Conservation (phyloP, 2,888 invertebrate genomes). For the Gibbula magus region DNA sequence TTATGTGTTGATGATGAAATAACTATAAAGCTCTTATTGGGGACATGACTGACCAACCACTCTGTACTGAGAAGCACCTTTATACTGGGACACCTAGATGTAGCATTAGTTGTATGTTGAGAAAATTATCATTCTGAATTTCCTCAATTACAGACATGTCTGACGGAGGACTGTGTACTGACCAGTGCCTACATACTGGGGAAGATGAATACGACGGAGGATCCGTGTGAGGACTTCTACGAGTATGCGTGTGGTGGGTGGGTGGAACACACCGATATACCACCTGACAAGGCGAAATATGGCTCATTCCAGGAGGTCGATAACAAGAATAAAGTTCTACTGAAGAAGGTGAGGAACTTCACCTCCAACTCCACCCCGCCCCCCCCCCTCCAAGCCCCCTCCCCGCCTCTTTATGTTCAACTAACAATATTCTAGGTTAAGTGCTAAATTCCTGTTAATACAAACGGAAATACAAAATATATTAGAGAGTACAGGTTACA, state of each 20-base stretch:
- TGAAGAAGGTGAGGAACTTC: slow-evolving; percentile 54
- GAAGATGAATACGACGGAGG: slow-evolving; percentile 60
- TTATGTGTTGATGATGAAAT: too few relatives aligned
- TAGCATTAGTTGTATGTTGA: too few relatives aligned
- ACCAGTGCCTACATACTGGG: slow-evolving; percentile 57
- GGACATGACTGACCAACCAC: too few relatives aligned
- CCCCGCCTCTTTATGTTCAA: too few relatives aligned
- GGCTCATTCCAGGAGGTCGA: slow-evolving; percentile 53
- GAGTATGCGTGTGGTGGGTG: slow-evolving; percentile 67
- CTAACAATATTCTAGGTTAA: too few relatives aligned
- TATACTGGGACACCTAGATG: too few relatives aligned
- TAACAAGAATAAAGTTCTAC: slow-evolving; percentile 50
- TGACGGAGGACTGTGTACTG: slow-evolving; percentile 53
- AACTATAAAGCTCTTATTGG: too few relatives aligned
- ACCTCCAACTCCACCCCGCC: background rate
- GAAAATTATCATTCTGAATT: too few relatives aligned
- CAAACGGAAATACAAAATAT: too few relatives aligned
- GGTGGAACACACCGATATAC: slow-evolving; percentile 51
- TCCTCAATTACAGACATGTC: slow-evolving; percentile 49
- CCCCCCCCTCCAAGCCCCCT: background rate
- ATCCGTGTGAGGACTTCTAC: slow-evolving; percentile 71
- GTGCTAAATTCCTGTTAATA: too few relatives aligned
- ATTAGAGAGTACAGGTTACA: too few relatives aligned
- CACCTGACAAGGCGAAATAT: slow-evolving; percentile 59
- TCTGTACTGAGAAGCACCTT: too few relatives aligned